A percentile compares a stretch with the other conserved stretches of the same genome.
phyloP scores from a whole-genome alignment of 1,140 invertebrate genomes.

The Homarus americanus region DNA sequence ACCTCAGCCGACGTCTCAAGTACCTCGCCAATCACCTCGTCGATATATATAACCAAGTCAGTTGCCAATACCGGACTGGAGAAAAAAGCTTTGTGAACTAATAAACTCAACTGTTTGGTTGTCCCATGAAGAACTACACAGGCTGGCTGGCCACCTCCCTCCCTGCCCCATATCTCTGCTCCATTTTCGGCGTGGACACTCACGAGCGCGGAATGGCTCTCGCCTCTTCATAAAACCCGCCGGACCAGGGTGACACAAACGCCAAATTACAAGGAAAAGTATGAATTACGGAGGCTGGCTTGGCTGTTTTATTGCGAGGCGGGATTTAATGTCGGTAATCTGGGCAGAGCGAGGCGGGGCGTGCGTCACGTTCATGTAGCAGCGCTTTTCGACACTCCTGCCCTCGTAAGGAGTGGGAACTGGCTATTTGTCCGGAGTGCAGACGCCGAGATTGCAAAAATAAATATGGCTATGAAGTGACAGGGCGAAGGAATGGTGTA shows the following conservation, averaged over 20 bases:
- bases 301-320: conserved; percentile 33
- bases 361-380: neutral
- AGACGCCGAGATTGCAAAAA: conserved; percentile 34
- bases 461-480: conserved; percentile 46
- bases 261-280: conserved; percentile 51
- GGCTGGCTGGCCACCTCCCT: neutral
- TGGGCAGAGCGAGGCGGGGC: neutral
- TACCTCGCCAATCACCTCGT: too few relatives aligned
- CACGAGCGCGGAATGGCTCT: conserved; percentile 7
- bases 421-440: conserved; percentile 37
- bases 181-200: neutral
- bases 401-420: conserved; percentile 28
- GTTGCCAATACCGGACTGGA: neutral
- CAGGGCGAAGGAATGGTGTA: conserved; percentile 16
- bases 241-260: conserved; percentile 40
- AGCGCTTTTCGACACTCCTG: neutral
- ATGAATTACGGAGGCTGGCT: conserved; percentile 26
- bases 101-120: neutral
- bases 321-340: conserved; percentile 40
- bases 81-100: neutral
- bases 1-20: too few relatives aligned
- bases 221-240: conserved; percentile 43
- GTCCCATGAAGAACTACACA: neutral
- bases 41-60: too few relatives aligned
- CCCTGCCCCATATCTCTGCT: neutral